Conservation (phyloP, 1,140 invertebrate genomes). For the Atta colombica region DNA sequence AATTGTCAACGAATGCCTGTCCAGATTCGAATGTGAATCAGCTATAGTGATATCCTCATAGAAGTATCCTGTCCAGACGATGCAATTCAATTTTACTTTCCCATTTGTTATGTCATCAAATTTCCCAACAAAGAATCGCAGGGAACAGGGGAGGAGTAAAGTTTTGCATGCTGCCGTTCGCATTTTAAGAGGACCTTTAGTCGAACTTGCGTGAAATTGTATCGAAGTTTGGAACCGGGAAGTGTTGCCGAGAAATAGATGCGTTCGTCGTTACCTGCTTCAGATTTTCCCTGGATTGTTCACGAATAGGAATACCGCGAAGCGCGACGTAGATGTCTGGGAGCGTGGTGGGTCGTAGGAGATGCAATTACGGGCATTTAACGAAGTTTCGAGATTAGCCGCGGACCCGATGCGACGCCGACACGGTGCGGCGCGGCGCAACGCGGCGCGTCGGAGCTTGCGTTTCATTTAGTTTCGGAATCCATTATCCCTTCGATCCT, state of each 20-base stretch:
- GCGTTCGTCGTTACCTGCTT: constrained; percentile 39
- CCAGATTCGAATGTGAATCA: background rate
- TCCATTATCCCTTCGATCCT: constrained; percentile 81
- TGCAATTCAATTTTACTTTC: constrained; percentile 15
- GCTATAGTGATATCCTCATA: background rate
- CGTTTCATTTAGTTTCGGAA: constrained; percentile 84
- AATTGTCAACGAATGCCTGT: background rate
- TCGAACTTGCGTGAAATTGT: constrained; percentile 71
- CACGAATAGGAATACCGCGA: constrained; percentile 19
- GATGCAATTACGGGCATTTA: constrained; percentile 84
- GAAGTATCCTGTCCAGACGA: background rate
- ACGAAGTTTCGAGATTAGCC: constrained; percentile 85
- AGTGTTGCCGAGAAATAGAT: constrained; percentile 49
- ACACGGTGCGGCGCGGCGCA: constrained; percentile 7
- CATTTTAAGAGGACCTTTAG: constrained; percentile 65
- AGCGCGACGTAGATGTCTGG: constrained; percentile 47
- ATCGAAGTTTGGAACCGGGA: constrained; percentile 60
- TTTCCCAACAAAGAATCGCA: constrained; percentile 34
- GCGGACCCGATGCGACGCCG: constrained; percentile 51
- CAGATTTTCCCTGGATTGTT: constrained; percentile 56
- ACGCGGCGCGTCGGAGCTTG: constrained; percentile 69
- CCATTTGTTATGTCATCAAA: constrained; percentile 41
- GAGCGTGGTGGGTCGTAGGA: constrained; percentile 68
- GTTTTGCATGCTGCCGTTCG: constrained; percentile 30
- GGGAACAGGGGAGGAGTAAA: background rate